Percentiles rank a stretch among this genome's conserved stretches.
phyloP scores from a whole-genome alignment of 2,113 vertebrate genomes.

The Pterocles burchelli region DNA sequence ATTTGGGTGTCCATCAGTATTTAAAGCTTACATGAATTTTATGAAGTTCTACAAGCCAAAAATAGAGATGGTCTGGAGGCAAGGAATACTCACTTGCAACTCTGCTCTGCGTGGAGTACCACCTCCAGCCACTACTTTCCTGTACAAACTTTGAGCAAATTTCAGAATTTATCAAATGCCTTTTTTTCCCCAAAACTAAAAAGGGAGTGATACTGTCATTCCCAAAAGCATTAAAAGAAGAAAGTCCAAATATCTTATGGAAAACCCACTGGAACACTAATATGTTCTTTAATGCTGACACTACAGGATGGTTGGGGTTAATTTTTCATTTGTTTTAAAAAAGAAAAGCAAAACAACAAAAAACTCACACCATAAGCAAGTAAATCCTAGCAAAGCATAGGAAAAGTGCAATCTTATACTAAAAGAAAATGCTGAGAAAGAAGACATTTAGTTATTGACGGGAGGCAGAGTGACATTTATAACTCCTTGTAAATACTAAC shows the following conservation, averaged over 20 bases:
- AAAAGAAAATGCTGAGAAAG: not conserved
- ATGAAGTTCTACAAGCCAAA: not conserved
- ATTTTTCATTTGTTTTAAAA: not conserved
- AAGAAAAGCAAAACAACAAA: not conserved
- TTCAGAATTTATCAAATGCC: not conserved
- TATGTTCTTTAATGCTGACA: not conserved
- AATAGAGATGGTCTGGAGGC: not conserved
- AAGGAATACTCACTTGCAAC: not conserved
- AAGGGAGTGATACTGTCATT: not conserved
- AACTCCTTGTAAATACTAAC: not conserved
- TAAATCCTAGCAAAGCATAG: not conserved
- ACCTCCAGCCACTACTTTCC: not conserved
- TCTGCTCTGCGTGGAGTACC: not conserved
- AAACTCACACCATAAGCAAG: not conserved
- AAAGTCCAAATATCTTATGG: not conserved
- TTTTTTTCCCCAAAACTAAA: not conserved
- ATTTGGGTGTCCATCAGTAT: not conserved
- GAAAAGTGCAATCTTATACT: not conserved
- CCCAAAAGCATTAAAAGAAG: not conserved
- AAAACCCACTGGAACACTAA: not conserved
- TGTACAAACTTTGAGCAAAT: not conserved
- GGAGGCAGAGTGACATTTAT: not conserved
- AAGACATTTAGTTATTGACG: not conserved
- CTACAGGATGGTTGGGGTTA: not conserved
- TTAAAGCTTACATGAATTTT: not conserved